These are phyloP conservation scores for Regulus satrapa DNA, from an alignment of 2,113 vertebrate genomes.

Conservation along the genomic window DNA sequence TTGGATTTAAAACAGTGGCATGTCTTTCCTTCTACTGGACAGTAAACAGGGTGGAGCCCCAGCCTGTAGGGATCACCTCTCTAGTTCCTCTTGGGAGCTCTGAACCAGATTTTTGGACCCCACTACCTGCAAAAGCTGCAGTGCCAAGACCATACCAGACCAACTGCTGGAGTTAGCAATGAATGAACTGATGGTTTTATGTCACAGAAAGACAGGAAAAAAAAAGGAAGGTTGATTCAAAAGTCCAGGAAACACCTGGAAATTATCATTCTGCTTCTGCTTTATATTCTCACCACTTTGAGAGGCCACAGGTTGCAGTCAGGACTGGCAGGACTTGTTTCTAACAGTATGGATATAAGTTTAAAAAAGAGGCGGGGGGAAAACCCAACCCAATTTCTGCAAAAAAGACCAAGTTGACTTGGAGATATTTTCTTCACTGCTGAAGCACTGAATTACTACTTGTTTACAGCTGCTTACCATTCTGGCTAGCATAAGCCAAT, in stretches of 20 bases:
- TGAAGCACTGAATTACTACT: background rate
- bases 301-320: background rate
- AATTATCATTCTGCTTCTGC: background rate
- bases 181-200: background rate
- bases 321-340: background rate
- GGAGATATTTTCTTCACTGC: background rate
- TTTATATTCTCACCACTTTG: background rate
- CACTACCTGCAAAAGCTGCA: background rate
- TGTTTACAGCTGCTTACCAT: background rate
- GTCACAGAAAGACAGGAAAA: background rate
- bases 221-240: background rate
- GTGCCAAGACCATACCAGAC: background rate
- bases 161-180: background rate
- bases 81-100: background rate
- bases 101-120: background rate
- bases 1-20: background rate
- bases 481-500: background rate
- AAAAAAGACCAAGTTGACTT: background rate
- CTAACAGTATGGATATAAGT: background rate
- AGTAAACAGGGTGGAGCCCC: fast-evolving
- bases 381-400: background rate
- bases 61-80: background rate
- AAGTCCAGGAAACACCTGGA: background rate
- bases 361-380: background rate
- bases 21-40: background rate